A percentile compares a stretch with the other conserved stretches of the same genome.
phyloP scores from a whole-genome alignment of 1,140 invertebrate species.

The Euschistus heros region DNA sequence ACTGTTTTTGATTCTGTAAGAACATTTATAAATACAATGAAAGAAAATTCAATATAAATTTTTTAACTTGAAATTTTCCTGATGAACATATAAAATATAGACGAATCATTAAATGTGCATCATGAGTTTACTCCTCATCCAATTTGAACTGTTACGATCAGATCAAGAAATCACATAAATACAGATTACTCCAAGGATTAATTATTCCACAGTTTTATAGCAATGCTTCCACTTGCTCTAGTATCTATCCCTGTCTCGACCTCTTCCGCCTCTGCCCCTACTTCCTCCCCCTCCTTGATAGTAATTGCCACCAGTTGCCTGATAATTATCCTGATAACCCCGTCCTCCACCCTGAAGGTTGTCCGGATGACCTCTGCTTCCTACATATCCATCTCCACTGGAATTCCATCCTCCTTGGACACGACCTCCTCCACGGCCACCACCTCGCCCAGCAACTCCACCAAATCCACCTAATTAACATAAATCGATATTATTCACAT shows the following conservation, averaged over 20 bases:
- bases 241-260: slow-evolving; percentile 15
- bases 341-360: background rate
- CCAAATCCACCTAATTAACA: slow-evolving; percentile 22
- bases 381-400: slow-evolving; percentile 20
- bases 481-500: background rate
- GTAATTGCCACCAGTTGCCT: slow-evolving; percentile 19
- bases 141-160: no score
- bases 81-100: no score
- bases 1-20: no score
- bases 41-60: no score
- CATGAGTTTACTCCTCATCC: no score
- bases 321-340: slow-evolving; percentile 17
- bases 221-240: background rate
- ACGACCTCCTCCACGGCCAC: slow-evolving; percentile 23
- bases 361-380: slow-evolving; percentile 18
- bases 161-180: no score
- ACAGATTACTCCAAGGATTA: no score
- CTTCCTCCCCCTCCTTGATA: slow-evolving; percentile 22
- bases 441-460: slow-evolving; percentile 24
- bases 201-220: no score
- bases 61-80: no score
- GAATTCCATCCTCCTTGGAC: slow-evolving; percentile 30
- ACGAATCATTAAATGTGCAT: no score
- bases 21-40: no score
- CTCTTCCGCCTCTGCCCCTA: slow-evolving; percentile 14